Percentiles rank a stretch among this genome's conserved stretches.
Evolutionary conservation across 2,888 invertebrate species (phyloP).

Genomic region (Cerastoderma edule): DNA sequence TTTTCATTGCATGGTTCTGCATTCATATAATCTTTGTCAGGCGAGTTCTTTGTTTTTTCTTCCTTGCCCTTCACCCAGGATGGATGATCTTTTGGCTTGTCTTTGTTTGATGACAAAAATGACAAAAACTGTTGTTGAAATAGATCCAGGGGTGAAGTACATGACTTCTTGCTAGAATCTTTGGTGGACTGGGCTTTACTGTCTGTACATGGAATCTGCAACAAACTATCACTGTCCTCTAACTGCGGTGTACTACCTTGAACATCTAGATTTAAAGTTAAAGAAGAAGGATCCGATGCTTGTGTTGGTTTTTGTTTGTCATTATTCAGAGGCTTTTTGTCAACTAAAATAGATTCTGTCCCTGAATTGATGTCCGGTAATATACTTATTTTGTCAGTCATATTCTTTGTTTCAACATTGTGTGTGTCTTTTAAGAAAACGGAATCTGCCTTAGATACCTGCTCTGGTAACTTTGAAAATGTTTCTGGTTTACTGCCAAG

Average conservation of each 20-base stretch:
- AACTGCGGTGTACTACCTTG: too few species aligned
- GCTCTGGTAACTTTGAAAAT: neutral
- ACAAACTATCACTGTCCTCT: conserved; percentile 48
- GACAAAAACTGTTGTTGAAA: conserved; percentile 60
- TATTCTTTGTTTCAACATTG: too few species aligned
- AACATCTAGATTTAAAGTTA: too few species aligned
- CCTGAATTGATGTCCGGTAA: too few species aligned
- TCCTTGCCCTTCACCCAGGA: too few species aligned
- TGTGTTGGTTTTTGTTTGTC: neutral
- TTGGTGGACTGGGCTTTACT: neutral
- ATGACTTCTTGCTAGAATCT: conserved; percentile 9
- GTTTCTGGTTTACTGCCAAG: neutral
- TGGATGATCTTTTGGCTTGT: neutral
- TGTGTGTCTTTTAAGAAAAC: too few species aligned
- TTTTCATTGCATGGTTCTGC: too few species aligned
- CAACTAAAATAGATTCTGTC: too few species aligned
- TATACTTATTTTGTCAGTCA: too few species aligned
- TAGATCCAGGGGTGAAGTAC: conserved; percentile 39
- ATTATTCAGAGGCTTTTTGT: too few species aligned
- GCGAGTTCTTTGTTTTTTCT: neutral
- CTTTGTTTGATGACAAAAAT: conserved; percentile 39
- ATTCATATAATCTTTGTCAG: too few species aligned
- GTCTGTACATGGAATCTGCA: conserved; percentile 13
- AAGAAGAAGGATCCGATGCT: neutral
- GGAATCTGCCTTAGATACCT: too few species aligned